These are phyloP conservation scores for Xenopus laevis DNA, from an alignment of 2,113 vertebrate species.

Conservation along the genomic window DNA sequence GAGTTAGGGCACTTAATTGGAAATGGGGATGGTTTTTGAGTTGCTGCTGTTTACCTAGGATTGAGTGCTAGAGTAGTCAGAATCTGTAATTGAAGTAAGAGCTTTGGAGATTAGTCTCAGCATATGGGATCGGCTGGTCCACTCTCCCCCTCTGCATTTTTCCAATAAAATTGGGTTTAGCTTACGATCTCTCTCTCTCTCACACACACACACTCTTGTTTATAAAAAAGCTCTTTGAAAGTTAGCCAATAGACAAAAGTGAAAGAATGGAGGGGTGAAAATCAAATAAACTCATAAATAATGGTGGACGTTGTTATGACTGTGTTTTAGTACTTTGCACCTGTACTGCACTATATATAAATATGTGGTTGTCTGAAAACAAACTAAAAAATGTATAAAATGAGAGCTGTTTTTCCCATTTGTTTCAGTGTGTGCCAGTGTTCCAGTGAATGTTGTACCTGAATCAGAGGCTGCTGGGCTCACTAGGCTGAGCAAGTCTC, in stretches of 20 bases:
- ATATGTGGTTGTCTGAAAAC: no score
- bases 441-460: constrained; percentile 61
- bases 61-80: constrained; percentile 56
- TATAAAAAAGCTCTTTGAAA: constrained; percentile 49
- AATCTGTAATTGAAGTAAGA: constrained; percentile 73
- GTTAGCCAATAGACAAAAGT: constrained; percentile 25
- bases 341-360: no score
- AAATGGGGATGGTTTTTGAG: constrained; percentile 71
- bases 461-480: constrained; percentile 84
- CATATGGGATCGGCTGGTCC: constrained; percentile 66
- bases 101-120: constrained; percentile 74
- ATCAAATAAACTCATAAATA: not conserved
- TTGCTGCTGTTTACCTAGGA: constrained; percentile 73
- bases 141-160: constrained; percentile 70
- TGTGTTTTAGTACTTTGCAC: no score
- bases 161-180: constrained; percentile 71
- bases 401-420: no score
- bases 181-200: constrained; percentile 37
- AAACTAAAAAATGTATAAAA: no score
- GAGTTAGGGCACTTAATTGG: constrained; percentile 76
- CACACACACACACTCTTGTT: constrained; percentile 35
- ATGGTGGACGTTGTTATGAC: no score
- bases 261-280: not conserved
- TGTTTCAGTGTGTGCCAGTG: no score
- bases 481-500: constrained; percentile 72